A percentile compares a stretch with the other conserved stretches of the same genome.
Evolutionary conservation across 2,797 vertebrate species (phyloP).

Genomic region (Acrossocheilus wenchowensis): DNA sequence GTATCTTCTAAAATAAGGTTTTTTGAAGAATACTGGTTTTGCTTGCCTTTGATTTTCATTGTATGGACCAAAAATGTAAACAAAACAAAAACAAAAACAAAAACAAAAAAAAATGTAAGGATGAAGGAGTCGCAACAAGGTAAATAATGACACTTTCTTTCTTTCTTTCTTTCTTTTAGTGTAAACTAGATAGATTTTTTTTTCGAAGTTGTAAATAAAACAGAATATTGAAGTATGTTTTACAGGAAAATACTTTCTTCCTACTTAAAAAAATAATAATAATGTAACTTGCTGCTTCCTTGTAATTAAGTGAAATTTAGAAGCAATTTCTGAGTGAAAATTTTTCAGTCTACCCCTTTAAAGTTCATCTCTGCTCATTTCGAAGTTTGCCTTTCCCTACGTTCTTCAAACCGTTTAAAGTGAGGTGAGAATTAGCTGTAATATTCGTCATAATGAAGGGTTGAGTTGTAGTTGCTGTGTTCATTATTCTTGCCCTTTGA

Average conservation of each 20-base stretch:
- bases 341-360: neutral
- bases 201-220: neutral
- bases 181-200: neutral
- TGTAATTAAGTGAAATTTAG: neutral
- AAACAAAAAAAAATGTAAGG: neutral
- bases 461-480: slow-evolving; percentile 12
- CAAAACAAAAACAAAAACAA: neutral
- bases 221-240: neutral
- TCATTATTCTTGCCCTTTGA: slow-evolving; percentile 53
- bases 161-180: neutral
- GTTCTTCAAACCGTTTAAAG: neutral
- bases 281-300: neutral
- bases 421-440: slow-evolving; percentile 4
- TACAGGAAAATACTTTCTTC: neutral
- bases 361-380: neutral
- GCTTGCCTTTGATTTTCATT: too few relatives aligned
- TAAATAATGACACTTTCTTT: neutral
- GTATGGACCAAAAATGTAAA: too few relatives aligned
- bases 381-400: neutral
- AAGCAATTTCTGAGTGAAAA: neutral
- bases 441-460: slow-evolving; percentile 22
- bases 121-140: neutral
- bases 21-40: too few relatives aligned
- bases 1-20: neutral
- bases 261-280: neutral